A percentile compares a stretch with the other conserved stretches of the same genome.
Conservation (phyloP, 2,797 vertebrate genomes). For the Oreochromis grahami region DNA sequence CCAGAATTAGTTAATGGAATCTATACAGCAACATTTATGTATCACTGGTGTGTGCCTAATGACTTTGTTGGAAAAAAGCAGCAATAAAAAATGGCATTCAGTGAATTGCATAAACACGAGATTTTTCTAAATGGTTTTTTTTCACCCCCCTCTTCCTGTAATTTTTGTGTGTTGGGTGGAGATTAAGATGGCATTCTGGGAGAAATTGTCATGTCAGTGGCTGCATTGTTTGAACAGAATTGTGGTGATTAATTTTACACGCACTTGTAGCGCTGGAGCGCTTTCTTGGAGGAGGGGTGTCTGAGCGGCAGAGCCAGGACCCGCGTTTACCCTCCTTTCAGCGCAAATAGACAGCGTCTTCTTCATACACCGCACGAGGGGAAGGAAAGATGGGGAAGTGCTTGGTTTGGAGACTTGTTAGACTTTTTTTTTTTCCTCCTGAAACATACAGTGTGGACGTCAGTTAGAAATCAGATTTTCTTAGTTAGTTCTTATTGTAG, state of each 20-base stretch:
- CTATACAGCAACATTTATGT: conserved; percentile 78
- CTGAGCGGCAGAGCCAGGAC: conserved; percentile 37
- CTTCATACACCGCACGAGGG: neutral
- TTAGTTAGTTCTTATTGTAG: neutral
- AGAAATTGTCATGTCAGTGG: conserved; percentile 79
- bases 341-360: conserved; percentile 14
- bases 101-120: conserved; percentile 74
- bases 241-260: conserved; percentile 79
- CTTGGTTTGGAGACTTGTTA: neutral
- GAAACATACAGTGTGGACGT: neutral
- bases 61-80: conserved; percentile 75
- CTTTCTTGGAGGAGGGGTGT: conserved; percentile 62
- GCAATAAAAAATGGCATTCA: conserved; percentile 75
- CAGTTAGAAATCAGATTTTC: neutral
- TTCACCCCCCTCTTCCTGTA: conserved; percentile 51
- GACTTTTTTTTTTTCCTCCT: neutral
- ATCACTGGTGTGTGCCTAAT: conserved; percentile 77
- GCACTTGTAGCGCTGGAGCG: conserved; percentile 58
- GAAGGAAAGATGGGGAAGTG: conserved; percentile 1
- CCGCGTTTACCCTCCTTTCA: conserved; percentile 42
- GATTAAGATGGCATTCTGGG: conserved; percentile 81
- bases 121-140: conserved; percentile 72
- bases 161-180: conserved; percentile 73
- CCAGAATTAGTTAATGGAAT: conserved; percentile 80
- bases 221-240: conserved; percentile 79